These are phyloP conservation scores for Aphaenogaster floridana DNA, from an alignment of 1,140 invertebrate genomes.

Conservation along the genomic window DNA sequence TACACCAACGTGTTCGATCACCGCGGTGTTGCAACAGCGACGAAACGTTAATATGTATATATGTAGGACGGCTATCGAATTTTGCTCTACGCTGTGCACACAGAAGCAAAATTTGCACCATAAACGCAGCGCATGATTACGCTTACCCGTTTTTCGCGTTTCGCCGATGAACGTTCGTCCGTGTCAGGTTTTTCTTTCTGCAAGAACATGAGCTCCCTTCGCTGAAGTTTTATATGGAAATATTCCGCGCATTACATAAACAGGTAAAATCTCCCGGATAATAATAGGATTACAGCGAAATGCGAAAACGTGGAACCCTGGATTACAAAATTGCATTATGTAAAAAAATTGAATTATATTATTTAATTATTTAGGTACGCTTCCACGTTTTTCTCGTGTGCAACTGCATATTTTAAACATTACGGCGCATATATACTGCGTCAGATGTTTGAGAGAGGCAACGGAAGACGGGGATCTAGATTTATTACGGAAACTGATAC, in stretches of 20 bases:
- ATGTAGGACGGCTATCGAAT: neutral
- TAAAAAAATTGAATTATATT: neutral
- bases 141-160: neutral
- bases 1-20: neutral
- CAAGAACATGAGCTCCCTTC: neutral
- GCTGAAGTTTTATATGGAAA: neutral
- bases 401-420: neutral
- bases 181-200: slow-evolving; percentile 5
- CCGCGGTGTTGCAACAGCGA: neutral
- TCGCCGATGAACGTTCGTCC: slow-evolving; percentile 29
- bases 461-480: neutral
- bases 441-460: neutral
- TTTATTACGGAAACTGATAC: slow-evolving; percentile 12
- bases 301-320: neutral
- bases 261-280: neutral
- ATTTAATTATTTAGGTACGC: neutral
- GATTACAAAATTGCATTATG: neutral
- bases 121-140: slow-evolving; percentile 17
- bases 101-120: neutral
- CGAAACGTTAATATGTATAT: slow-evolving; percentile 17
- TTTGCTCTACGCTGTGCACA: neutral
- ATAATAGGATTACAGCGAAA: slow-evolving; percentile 3
- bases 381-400: neutral
- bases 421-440: no score
- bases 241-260: neutral